phyloP scores from a whole-genome alignment of 2,113 vertebrate species.

The Pelusios castaneus region DNA sequence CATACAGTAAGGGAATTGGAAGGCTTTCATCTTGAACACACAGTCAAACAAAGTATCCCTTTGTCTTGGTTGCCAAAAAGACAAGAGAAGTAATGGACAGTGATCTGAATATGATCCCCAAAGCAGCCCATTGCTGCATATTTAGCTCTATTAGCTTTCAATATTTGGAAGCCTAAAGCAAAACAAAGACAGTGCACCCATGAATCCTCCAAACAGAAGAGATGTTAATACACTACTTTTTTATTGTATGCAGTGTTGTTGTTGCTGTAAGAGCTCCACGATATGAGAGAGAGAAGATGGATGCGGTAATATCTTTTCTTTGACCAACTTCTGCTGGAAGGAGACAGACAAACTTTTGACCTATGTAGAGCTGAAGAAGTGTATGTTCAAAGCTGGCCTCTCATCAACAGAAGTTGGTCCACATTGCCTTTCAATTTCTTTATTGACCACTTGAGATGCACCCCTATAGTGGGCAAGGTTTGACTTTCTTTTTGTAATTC shows the following conservation, averaged over 20 bases:
- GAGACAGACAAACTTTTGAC: neutral
- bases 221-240: neutral
- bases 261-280: neutral
- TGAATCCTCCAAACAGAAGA: neutral
- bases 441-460: neutral
- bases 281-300: neutral
- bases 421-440: neutral
- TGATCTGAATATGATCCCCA: neutral
- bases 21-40: neutral
- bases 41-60: rapidly evolving
- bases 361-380: neutral
- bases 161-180: neutral
- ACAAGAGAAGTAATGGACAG: neutral
- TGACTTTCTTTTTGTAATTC: neutral
- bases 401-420: neutral
- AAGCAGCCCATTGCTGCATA: neutral
- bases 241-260: neutral
- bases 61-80: neutral
- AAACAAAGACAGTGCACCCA: neutral
- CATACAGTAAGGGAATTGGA: neutral
- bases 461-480: neutral
- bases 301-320: neutral
- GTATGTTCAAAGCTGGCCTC: neutral
- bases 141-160: neutral
- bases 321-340: neutral